Evolutionary conservation across 2,113 vertebrate species (phyloP), one percentile per base, ranked within the genome.

Genomic region (Triplophysa siluroides): DNA sequence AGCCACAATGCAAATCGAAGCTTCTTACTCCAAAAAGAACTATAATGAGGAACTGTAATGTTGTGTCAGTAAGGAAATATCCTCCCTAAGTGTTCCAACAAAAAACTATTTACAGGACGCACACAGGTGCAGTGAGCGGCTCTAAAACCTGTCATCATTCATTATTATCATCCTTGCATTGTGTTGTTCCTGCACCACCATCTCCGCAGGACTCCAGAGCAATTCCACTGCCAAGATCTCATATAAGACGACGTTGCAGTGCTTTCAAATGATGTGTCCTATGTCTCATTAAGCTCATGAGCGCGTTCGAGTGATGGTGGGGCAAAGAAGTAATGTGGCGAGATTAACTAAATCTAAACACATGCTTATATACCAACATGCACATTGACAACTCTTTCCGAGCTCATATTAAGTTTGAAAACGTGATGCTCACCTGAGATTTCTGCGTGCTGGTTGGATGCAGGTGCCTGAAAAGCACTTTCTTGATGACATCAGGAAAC

Each of bases 371-470:
- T 19, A 26, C 10, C 14, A 18, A 47, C 58, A 79, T 61, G 24
- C 63, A 41, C 69, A 12, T 11, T 45, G 43, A 45, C 10, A 5
- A 23, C 8, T 24, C 33, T n/a, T 52, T 2, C 38, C 26, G 6
- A 24, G 24, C 58, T 38, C 19, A 0, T 10, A 8, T 21, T 14
- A 7, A 2, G 67, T n/a, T 19, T 50, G 54, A 8, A 12, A 58
- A 2, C 11, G 54, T 0, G 8, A n/a, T 3, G 13, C 58, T 91
- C 95, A 97, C 98, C 96, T 99, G 98, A 84, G 94, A 95, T 90
- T 95, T 98, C 92, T 99, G 96, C 64, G 95, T 97, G 92, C 88
- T 95, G 79, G 96, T 98, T 85, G 97, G 98, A 85, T 91, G 87
- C 76, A 99, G 88, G 67, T 98, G 97, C 88, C 96, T 93, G 87